Percentiles rank a stretch among this genome's conserved stretches.
Evolutionary conservation across 2,888 invertebrate genomes (phyloP).

Genomic region (Alviniconcha strummeri): DNA sequence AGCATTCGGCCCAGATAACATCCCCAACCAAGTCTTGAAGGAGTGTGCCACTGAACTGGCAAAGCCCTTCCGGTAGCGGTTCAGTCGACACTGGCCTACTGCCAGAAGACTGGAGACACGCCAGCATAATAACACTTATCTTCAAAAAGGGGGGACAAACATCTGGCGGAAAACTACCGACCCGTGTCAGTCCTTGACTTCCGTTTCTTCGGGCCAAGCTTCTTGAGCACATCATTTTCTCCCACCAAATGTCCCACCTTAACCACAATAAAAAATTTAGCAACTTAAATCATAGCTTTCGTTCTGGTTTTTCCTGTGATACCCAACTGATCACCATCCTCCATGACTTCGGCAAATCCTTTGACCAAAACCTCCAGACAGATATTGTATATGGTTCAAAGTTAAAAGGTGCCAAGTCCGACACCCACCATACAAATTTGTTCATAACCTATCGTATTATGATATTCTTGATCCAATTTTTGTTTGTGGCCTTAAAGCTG

Average conservation of each 20-base stretch:
- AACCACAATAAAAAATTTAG: conserved; percentile 32
- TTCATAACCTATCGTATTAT: too few relatives aligned
- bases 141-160: conserved; percentile 18
- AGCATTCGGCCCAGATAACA: conserved; percentile 21
- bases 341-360: not conserved
- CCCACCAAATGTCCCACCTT: conserved; percentile 35
- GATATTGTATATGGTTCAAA: too few relatives aligned
- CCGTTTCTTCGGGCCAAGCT: conserved; percentile 26
- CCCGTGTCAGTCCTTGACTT: conserved; percentile 36
- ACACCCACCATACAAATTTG: too few relatives aligned
- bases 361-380: not conserved
- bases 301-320: not conserved
- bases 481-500: too few relatives aligned
- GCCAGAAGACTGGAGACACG: conserved; percentile 13
- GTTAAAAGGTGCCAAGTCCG: too few relatives aligned
- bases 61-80: too few relatives aligned
- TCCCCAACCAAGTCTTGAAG: conserved; percentile 11
- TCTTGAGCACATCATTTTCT: conserved; percentile 32
- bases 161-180: conserved; percentile 34
- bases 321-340: not conserved
- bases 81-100: conserved; percentile 1
- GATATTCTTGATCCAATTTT: too few relatives aligned
- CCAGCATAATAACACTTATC: conserved; percentile 13
- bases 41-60: not conserved
- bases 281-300: conserved; percentile 6